phyloP scores from a whole-genome alignment of 1,140 invertebrate species.

The Musca domestica region DNA sequence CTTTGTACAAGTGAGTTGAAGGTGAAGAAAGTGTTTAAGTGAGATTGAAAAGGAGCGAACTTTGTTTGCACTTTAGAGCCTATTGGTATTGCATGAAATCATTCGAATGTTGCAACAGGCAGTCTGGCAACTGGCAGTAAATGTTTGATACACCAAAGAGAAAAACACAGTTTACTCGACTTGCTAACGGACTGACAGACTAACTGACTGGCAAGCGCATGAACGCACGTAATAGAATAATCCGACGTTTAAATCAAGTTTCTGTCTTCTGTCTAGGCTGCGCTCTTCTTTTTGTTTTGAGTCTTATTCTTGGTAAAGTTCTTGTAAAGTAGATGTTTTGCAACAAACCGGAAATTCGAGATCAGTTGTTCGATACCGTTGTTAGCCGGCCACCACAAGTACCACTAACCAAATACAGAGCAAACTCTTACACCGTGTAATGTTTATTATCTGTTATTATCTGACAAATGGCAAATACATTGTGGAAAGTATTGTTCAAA shows the following conservation, averaged over 20 bases:
- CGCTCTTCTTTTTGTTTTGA: neutral
- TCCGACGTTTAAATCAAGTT: too few species aligned
- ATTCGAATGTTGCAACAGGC: neutral
- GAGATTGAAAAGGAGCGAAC: neutral
- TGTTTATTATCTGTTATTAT: too few species aligned
- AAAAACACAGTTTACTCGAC: neutral
- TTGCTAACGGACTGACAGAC: neutral
- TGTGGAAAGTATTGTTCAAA: too few species aligned
- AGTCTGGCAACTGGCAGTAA: neutral
- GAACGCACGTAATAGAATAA: constrained; percentile 14
- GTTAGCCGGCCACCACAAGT: neutral
- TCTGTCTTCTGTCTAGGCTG: neutral
- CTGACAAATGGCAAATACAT: too few species aligned
- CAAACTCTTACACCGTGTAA: too few species aligned
- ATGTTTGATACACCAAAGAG: neutral
- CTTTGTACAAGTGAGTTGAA: constrained; percentile 15
- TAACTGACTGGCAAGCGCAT: neutral
- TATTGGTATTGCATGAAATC: neutral
- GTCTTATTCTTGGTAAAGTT: neutral
- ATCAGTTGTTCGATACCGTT: constrained; percentile 25
- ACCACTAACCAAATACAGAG: neutral
- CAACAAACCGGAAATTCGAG: constrained; percentile 49
- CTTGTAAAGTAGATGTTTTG: constrained; percentile 23
- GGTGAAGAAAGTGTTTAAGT: too few species aligned
- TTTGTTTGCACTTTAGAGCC: neutral